These are phyloP conservation scores for Epicauta chinensis DNA, from an alignment of 1,140 invertebrate genomes.

Conservation along the genomic window DNA sequence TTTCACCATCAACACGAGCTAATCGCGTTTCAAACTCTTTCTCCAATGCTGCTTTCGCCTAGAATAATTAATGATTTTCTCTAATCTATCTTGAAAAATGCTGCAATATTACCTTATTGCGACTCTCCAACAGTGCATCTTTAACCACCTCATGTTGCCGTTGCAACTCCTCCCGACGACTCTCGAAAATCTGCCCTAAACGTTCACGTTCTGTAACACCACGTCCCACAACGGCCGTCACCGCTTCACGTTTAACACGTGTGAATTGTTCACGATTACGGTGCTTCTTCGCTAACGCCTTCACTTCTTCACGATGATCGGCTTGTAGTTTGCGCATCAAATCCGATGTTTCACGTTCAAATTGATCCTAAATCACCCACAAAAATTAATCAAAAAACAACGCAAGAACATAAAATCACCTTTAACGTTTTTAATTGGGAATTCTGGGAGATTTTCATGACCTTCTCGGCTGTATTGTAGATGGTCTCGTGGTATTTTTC, in stretches of 20 bases:
- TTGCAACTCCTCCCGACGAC: slow-evolving; percentile 66
- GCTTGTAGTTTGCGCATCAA: slow-evolving; percentile 78
- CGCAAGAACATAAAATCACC: slow-evolving; percentile 34
- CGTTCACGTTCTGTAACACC: slow-evolving; percentile 75
- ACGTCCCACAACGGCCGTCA: slow-evolving; percentile 68
- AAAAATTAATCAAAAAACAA: background rate
- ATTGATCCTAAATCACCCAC: slow-evolving; percentile 45
- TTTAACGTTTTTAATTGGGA: slow-evolving; percentile 69
- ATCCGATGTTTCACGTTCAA: slow-evolving; percentile 74
- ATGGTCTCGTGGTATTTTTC: slow-evolving; percentile 80
- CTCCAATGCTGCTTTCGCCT: slow-evolving; percentile 36
- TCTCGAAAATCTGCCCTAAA: slow-evolving; percentile 66
- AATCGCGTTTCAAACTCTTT: slow-evolving; percentile 40
- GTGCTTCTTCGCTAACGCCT: slow-evolving; percentile 69
- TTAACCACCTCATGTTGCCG: slow-evolving; percentile 72
- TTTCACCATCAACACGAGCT: slow-evolving; percentile 36
- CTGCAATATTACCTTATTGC: slow-evolving; percentile 53
- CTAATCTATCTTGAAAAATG: background rate
- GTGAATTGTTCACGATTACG: slow-evolving; percentile 86
- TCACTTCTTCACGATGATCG: slow-evolving; percentile 79
- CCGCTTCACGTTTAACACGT: slow-evolving; percentile 70
- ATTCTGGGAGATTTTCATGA: slow-evolving; percentile 68
- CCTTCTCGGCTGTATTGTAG: slow-evolving; percentile 68
- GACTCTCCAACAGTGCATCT: slow-evolving; percentile 60
- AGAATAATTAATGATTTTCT: slow-evolving; percentile 4